phyloP scores from a whole-genome alignment of 2,797 vertebrate species.

The Chaetophractus vellerosus region DNA sequence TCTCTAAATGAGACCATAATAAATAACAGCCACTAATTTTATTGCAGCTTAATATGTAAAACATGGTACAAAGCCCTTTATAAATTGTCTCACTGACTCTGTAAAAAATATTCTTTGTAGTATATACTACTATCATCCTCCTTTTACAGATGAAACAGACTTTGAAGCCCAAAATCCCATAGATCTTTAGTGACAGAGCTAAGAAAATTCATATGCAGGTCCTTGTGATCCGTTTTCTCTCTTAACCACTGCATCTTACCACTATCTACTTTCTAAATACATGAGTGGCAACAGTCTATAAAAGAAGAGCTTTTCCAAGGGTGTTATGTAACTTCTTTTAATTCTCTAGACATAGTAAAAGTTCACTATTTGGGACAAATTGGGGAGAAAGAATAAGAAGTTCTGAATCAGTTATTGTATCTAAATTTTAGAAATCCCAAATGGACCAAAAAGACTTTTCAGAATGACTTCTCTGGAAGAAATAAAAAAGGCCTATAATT shows the following conservation, averaged over 20 bases:
- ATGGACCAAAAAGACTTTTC: not conserved
- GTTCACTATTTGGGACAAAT: constrained; percentile 8
- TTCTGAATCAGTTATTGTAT: constrained; percentile 27
- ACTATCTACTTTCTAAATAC: constrained; percentile 17
- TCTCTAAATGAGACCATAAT: constrained; percentile 9
- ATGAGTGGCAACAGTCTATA: not conserved
- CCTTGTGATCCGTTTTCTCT: constrained; percentile 5
- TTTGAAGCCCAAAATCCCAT: not conserved
- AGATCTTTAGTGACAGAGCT: constrained; percentile 7
- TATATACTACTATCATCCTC: not conserved
- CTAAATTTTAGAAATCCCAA: constrained; percentile 53
- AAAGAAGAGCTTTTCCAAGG: not conserved
- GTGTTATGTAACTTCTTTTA: constrained; percentile 4
- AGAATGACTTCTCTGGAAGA: constrained; percentile 4
- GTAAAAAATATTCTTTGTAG: not conserved
- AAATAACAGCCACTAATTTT: constrained; percentile 5
- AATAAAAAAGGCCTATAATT: not conserved
- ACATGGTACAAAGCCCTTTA: not conserved
- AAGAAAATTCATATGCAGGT: constrained; percentile 11
- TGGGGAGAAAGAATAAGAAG: constrained; percentile 8
- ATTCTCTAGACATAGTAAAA: constrained; percentile 44
- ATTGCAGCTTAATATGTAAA: not conserved
- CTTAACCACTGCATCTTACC: not conserved
- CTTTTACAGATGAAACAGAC: constrained; percentile 32
- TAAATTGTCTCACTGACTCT: not conserved